Evolutionary conservation across 2,113 vertebrate genomes (phyloP), one percentile per base, ranked within the genome.

Genomic region (Malurus elegans): DNA sequence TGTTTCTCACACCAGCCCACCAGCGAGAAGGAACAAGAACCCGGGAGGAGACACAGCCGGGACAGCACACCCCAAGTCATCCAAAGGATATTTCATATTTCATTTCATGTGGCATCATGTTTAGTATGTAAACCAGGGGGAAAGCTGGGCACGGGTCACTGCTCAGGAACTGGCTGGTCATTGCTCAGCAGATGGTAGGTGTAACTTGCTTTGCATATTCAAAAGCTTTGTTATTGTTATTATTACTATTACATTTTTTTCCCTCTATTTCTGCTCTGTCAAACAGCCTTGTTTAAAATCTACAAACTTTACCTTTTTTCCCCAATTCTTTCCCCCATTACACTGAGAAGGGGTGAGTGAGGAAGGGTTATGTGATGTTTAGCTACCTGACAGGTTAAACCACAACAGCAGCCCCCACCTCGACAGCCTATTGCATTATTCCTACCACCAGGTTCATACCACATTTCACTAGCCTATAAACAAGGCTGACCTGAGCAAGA

Each of bases 391-490:
- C 23, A 54, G 54, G 19, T 69, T 56, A 80, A 80, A 50, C 10
- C 40, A 74, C 0, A 0, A 54, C 25, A 61, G 34, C 40, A 80
- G 51, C 11, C 9, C 18, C 14, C 4, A 7, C 72, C 32, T 71
- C 75, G 28, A 64, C 5, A 75, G 57, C 13, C 14, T 54, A 6
- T 13, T 65, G 29, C 48, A 25, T 85, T 64, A 47, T 31, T 82
- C 47, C 40, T 25, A 23, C 4, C 4, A 32, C 2, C 5, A 54
- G 18, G 31, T 51, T 40, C 61, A 28, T 36, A 40, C 12, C 10
- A 9, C 28, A 45, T 75, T 94, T 88, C 62, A 57, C 40, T 48
- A 50, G 14, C 24, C 72, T 51, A 36, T 57, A 61, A 60, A 32
- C 13, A 82, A 67, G 88, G 40, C 15, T 69, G 44, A 90, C 8